A percentile compares a stretch with the other conserved stretches of the same genome.
Evolutionary conservation across 2,113 vertebrate species (phyloP).

Genomic region (Psophia crepitans): DNA sequence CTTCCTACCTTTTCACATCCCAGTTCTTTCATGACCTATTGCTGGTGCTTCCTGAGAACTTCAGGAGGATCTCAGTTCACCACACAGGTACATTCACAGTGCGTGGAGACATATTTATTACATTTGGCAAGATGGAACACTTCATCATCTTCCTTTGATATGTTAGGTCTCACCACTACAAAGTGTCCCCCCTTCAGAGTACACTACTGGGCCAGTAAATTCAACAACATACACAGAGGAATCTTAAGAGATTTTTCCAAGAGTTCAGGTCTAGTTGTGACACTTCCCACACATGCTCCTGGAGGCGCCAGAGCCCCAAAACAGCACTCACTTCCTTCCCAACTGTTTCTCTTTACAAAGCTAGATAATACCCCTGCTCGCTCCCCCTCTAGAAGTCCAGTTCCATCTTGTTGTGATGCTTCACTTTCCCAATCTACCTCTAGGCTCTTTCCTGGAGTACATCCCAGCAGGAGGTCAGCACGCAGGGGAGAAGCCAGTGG

Average conservation of each 20-base stretch:
- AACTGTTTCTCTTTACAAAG: neutral
- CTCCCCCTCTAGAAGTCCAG: neutral
- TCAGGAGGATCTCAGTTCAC: neutral
- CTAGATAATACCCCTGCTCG: neutral
- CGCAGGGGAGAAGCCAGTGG: fast-evolving
- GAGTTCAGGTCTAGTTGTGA: neutral
- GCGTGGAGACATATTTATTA: neutral
- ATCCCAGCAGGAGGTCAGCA: neutral
- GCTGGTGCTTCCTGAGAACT: neutral
- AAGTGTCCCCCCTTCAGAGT: neutral
- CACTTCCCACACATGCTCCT: fast-evolving
- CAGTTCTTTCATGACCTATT: neutral
- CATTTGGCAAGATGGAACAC: neutral
- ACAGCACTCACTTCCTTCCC: neutral
- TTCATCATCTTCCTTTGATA: neutral
- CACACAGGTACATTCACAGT: fast-evolving
- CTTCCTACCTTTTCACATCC: neutral
- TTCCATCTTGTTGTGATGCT: neutral
- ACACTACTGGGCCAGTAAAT: neutral
- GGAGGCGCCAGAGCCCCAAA: neutral
- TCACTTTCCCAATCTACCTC: neutral
- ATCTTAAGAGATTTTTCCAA: neutral
- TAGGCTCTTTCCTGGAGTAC: neutral
- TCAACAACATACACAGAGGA: neutral
- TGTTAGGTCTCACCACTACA: neutral